These are phyloP conservation scores for Pentalonia nigronervosa DNA, from an alignment of 1,140 invertebrate genomes.

Conservation along the genomic window DNA sequence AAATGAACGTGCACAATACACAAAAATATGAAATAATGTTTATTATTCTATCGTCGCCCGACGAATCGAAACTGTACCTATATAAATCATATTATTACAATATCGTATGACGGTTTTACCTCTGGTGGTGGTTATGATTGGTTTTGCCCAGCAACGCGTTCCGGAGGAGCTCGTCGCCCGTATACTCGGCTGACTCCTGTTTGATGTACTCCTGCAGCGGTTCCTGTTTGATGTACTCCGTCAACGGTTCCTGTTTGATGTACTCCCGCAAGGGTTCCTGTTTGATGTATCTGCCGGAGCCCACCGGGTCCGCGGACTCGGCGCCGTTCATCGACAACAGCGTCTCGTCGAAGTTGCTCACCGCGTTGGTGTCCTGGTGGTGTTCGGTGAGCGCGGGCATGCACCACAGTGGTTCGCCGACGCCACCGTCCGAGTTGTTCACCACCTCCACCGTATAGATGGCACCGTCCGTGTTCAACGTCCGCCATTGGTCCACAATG, in stretches of 20 bases:
- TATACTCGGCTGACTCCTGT: constrained; percentile 64
- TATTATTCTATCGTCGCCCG: too few species aligned
- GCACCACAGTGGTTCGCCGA: constrained; percentile 56
- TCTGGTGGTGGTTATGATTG: constrained; percentile 64
- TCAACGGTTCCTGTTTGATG: constrained; percentile 60
- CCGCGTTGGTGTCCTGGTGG: constrained; percentile 61
- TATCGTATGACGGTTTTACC: neutral
- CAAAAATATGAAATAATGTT: neutral
- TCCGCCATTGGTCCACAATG: constrained; percentile 80
- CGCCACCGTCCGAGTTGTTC: constrained; percentile 65
- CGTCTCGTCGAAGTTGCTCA: constrained; percentile 77
- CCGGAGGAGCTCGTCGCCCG: constrained; percentile 77
- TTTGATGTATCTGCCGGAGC: constrained; percentile 59
- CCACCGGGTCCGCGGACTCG: constrained; percentile 72
- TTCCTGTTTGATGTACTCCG: constrained; percentile 60
- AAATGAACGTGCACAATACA: neutral
- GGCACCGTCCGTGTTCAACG: constrained; percentile 73
- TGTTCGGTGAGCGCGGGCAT: constrained; percentile 65
- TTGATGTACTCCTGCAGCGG: constrained; percentile 54
- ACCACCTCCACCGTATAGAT: constrained; percentile 69
- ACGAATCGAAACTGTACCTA: too few species aligned
- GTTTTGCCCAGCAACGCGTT: constrained; percentile 79
- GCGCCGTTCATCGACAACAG: constrained; percentile 67
- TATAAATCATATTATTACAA: neutral
- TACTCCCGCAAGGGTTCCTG: constrained; percentile 58